These are phyloP conservation scores for Penaeus japonicus DNA, from an alignment of 1,140 invertebrate species.

Conservation along the genomic window DNA sequence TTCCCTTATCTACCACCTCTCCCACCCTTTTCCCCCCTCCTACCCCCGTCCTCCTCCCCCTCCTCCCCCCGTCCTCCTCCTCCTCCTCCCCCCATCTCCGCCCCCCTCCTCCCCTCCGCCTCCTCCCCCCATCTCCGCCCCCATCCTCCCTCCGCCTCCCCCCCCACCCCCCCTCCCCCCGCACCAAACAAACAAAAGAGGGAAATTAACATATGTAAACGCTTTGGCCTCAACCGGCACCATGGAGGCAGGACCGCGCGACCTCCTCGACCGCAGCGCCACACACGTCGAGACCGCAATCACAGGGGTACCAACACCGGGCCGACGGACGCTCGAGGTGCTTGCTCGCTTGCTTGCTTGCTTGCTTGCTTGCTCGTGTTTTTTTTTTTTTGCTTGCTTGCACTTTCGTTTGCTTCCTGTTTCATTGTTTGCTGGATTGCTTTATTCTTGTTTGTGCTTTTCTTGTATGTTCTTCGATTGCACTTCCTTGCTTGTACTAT, in stretches of 20 bases:
- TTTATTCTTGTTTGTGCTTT: no score
- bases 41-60: background rate
- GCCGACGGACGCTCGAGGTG: no score
- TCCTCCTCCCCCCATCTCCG: background rate
- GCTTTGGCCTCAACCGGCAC: constrained; percentile 4
- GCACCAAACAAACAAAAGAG: background rate
- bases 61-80: no score
- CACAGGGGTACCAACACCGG: background rate
- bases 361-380: no score
- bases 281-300: background rate
- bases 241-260: background rate
- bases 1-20: no score
- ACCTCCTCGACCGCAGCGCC: background rate
- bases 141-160: background rate
- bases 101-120: background rate
- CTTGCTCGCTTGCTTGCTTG: no score
- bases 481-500: no score
- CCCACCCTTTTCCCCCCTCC: no score
- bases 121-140: background rate
- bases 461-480: no score
- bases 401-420: no score
- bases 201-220: background rate
- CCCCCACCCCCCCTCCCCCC: background rate
- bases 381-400: no score
- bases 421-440: no score